Evolutionary conservation across 2,113 vertebrate species (phyloP).

Genomic region (Acanthisitta chloris): DNA sequence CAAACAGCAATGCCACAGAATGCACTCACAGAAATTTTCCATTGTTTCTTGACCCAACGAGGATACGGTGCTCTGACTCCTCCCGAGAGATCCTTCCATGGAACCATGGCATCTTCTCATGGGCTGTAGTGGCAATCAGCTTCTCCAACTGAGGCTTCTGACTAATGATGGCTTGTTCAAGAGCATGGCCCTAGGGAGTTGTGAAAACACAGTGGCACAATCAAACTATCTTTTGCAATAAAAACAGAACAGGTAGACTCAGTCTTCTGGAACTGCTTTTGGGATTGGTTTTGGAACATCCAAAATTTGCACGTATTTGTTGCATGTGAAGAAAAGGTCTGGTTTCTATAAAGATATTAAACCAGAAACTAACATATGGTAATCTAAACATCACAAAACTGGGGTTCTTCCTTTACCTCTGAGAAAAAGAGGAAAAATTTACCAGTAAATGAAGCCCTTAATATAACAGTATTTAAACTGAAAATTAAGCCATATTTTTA

Average conservation of each 20-base stretch:
- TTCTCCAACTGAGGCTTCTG: constrained; percentile 96
- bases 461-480: neutral
- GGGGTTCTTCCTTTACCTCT: neutral
- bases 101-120: constrained; percentile 97
- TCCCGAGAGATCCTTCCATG: constrained; percentile 87
- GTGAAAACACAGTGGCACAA: neutral
- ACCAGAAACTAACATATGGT: neutral
- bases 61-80: constrained; percentile 84
- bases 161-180: constrained; percentile 97
- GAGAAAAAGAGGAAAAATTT: neutral
- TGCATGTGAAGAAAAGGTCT: neutral
- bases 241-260: neutral
- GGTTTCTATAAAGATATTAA: neutral
- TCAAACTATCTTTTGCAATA: neutral
- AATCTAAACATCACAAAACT: neutral
- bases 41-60: constrained; percentile 76
- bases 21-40: constrained; percentile 92
- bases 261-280: neutral
- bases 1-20: neutral
- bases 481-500: neutral
- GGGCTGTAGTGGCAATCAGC: constrained; percentile 91
- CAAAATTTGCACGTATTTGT: neutral
- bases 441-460: neutral
- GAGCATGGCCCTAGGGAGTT: constrained; percentile 81
- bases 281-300: neutral